A percentile compares a stretch with the other conserved stretches of the same genome.
Conservation (phyloP, 2,113 vertebrate genomes). For the Manacus vitellinus region DNA sequence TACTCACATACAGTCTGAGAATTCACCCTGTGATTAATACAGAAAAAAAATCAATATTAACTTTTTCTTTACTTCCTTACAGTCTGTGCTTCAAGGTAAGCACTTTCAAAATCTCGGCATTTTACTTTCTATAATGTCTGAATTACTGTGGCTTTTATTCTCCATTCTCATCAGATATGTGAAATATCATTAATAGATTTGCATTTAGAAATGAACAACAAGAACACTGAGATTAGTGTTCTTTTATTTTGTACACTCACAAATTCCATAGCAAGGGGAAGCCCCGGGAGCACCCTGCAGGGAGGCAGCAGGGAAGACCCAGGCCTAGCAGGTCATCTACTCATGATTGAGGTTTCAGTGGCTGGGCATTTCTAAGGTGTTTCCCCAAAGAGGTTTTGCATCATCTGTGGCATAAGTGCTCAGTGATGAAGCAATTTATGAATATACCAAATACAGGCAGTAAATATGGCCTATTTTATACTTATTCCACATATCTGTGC, state of each 20-base stretch:
- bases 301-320: background rate
- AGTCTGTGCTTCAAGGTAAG: background rate
- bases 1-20: background rate
- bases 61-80: background rate
- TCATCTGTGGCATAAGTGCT: background rate
- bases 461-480: background rate
- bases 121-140: background rate
- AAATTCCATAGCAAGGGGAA: background rate
- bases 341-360: background rate
- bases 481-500: background rate
- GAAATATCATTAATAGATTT: background rate
- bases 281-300: background rate
- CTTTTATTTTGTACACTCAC: background rate
- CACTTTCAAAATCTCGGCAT: background rate
- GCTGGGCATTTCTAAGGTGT: background rate
- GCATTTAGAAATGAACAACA: background rate
- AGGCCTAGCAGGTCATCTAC: background rate
- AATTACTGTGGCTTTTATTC: background rate
- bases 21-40: background rate
- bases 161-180: background rate
- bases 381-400: background rate
- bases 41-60: background rate
- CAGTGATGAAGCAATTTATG: background rate
- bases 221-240: background rate
- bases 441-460: background rate